These are phyloP conservation scores for Holothuria leucospilota DNA, from an alignment of 53 echinoderm and acorn worm species.

Conservation along the genomic window DNA sequence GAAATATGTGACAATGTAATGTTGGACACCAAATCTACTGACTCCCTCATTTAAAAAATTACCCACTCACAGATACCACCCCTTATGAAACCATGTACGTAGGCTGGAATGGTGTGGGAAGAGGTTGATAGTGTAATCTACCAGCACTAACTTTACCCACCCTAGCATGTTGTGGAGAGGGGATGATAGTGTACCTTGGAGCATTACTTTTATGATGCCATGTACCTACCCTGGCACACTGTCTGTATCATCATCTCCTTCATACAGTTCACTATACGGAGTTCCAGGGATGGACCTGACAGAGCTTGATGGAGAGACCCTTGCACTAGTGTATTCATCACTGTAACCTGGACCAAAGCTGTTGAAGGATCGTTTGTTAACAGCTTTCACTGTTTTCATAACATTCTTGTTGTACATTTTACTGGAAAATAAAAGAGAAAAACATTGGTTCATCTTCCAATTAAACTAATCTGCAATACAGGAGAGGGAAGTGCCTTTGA, in stretches of 20 bases:
- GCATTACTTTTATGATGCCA: too few species aligned
- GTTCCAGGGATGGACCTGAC: conserved; percentile 80
- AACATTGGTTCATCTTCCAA: too few species aligned
- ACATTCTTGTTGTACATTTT: conserved; percentile 89
- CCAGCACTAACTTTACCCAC: conserved; percentile 32
- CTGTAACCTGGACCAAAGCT: conserved; percentile 81
- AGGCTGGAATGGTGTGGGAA: too few species aligned
- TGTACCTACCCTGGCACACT: conserved; percentile 78
- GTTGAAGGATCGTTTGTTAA: conserved; percentile 65
- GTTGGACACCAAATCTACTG: too few species aligned
- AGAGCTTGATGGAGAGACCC: conserved; percentile 86
- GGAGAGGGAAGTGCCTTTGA: too few species aligned
- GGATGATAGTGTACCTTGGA: too few species aligned
- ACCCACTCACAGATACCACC: too few species aligned
- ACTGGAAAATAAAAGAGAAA: conserved; percentile 13
- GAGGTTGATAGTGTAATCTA: too few species aligned
- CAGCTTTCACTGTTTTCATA: conserved; percentile 91
- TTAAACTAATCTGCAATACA: too few species aligned
- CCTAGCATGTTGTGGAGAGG: conserved; percentile 58
- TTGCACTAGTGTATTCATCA: conserved; percentile 65
- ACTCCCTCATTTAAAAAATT: too few species aligned
- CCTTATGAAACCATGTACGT: too few species aligned
- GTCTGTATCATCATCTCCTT: conserved; percentile 87
- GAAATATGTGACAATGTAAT: too few species aligned
- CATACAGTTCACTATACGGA: conserved; percentile 87